Percentiles rank a stretch among this genome's conserved stretches.
phyloP scores from a whole-genome alignment of 2,113 vertebrate species.

The Leptocoma aspasia region DNA sequence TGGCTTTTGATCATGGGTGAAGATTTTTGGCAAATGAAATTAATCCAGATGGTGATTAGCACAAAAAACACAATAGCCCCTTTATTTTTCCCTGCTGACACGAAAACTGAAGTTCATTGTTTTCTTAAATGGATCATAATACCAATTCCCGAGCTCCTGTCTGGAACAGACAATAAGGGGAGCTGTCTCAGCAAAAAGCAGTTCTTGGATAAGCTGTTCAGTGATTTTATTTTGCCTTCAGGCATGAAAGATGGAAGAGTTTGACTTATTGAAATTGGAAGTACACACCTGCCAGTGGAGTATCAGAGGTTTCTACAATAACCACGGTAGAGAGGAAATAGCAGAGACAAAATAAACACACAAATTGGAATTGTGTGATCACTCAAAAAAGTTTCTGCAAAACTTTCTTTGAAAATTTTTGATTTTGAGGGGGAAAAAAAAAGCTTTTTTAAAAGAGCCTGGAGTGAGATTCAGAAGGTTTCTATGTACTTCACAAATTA shows the following conservation, averaged over 20 bases:
- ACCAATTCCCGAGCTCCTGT: neutral
- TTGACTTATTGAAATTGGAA: constrained; percentile 47
- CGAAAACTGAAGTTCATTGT: neutral
- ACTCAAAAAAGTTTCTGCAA: neutral
- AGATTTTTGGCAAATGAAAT: neutral
- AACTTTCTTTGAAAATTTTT: neutral
- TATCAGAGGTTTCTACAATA: neutral
- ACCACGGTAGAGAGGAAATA: neutral
- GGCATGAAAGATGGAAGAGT: constrained; percentile 36
- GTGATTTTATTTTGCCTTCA: constrained; percentile 49
- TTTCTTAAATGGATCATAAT: constrained; percentile 1
- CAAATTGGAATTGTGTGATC: neutral
- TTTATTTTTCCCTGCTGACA: neutral
- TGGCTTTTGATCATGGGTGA: neutral
- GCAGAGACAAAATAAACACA: neutral
- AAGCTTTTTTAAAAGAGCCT: neutral
- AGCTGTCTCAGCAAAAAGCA: constrained; percentile 56
- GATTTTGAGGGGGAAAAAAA: rapidly evolving
- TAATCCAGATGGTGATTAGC: neutral
- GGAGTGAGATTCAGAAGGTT: neutral
- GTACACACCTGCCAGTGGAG: neutral
- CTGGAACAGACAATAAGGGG: neutral
- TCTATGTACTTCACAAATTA: neutral
- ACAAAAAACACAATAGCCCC: rapidly evolving
- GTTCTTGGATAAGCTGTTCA: constrained; percentile 32